Evolutionary conservation across 1,140 invertebrate genomes (phyloP), one percentile per base, ranked within the genome.

Genomic region (Hyphantria cunea): DNA sequence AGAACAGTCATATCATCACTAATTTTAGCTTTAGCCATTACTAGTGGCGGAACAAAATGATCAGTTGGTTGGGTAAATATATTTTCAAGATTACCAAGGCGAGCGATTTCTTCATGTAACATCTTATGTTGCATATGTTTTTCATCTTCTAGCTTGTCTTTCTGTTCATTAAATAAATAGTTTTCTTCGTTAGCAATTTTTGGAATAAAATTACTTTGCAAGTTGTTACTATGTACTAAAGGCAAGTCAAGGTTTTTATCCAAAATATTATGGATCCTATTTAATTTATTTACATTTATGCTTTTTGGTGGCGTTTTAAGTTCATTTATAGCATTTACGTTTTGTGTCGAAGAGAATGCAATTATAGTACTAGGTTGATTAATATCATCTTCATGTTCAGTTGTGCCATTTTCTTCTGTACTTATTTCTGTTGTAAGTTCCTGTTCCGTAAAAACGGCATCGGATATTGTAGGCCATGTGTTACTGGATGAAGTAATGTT

Each of bases 1-100:
- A 91, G 72, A 48, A 90, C 85, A 42, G 78, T 91, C 91, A 92
- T 91, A 58, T 92, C 91, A 69, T 91, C 80, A 61, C 85, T 86
- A 9, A 90, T 74, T 79, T 86, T 92, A 63, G 90, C 83, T 70
- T 91, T 92, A 34, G 91, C 91, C 89, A 92, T 92, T 12, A 92
- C 91, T 31, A 92, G 63, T 8, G 91, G 91, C 13, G 91, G 91
- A 13, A 92, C 80, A 67, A 92, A 92, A 70, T 91, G 91, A 68
- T 92, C 91, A 7, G 90, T 88, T 2, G 91, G 83, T 73, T 91
- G 90, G 37, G 82, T 91, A 70, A 89, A 92, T 68, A 92, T 89
- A 49, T 77, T 89, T 72, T 90, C 86, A 50, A 84, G 79, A 59
- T 84, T 88, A 10, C 84, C 86, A 56, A 84, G 68, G 12, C 81